These are phyloP conservation scores for Acanthoscelides obtectus DNA, from an alignment of 2,888 invertebrate genomes.

Conservation along the genomic window DNA sequence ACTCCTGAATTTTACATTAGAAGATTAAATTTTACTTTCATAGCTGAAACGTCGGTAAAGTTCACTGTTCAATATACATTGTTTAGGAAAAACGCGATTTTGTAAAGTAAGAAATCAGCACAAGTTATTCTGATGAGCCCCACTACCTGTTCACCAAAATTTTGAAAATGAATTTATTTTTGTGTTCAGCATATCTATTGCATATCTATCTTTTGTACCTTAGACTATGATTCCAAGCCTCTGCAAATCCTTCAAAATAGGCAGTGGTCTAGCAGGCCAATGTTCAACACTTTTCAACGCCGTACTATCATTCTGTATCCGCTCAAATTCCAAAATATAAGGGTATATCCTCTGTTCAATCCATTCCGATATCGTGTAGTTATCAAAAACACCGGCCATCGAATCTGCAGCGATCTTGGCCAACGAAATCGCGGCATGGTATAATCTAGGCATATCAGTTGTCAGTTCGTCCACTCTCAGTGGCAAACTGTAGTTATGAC, in stretches of 20 bases:
- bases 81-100: too few species aligned
- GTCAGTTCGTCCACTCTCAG: slow-evolving; percentile 60
- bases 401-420: slow-evolving; percentile 54
- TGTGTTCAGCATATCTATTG: too few species aligned
- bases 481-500: slow-evolving; percentile 65
- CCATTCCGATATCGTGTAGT: slow-evolving; percentile 60
- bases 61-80: too few species aligned
- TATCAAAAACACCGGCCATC: slow-evolving; percentile 56
- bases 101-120: too few species aligned
- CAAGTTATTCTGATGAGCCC: too few species aligned
- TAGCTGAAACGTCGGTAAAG: too few species aligned
- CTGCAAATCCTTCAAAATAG: slow-evolving; percentile 48
- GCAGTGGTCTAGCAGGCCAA: slow-evolving; percentile 60
- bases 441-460: slow-evolving; percentile 53
- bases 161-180: too few species aligned
- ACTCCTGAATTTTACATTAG: too few species aligned
- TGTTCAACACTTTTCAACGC: slow-evolving; percentile 50
- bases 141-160: too few species aligned
- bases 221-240: slow-evolving; percentile 43
- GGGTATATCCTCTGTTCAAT: slow-evolving; percentile 64
- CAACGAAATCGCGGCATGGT: slow-evolving; percentile 54
- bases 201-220: too few species aligned
- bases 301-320: slow-evolving; percentile 52
- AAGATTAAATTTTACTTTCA: too few species aligned
- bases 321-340: slow-evolving; percentile 49